Base-by-base conservation (phyloP, 2,888 invertebrate species). In the Cosmopolites sordidus region DNA sequence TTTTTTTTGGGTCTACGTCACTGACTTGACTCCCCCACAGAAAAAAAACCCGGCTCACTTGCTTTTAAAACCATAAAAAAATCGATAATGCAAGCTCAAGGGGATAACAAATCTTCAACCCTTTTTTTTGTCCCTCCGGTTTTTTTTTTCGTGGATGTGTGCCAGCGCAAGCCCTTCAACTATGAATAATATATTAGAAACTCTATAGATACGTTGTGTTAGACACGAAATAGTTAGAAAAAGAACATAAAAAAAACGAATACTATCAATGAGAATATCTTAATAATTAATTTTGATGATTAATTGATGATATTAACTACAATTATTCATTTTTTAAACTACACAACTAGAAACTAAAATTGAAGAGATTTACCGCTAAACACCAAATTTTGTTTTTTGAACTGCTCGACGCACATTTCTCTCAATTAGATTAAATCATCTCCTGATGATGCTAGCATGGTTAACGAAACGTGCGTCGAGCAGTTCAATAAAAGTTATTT, bases 21-120 rank as follows among this genome's bases (percentile, higher is more conserved):
- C 49, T 54, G 54, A 46, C 22, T 41, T 45, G 50, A 49, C 56
- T 56, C 56, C 56, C 52, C 56, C 56, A 67, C 63, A 22, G 58
- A 58, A 61, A 57, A 54, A 56, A 65, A 64, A 62, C 61, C 58
- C 54, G 48, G 46, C 51, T 57, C 60, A 62, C 62, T 61, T 60
- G 62, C 61, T 60, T 62, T 61, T 60, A 60, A 63, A 58, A 56
- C 54, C 56, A 44, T 51, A 59, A 59, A 58, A 58, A 59, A 61
- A 61, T 59, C 60, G 58, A 60, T 60, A 54, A 50, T 58, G 58
- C 58, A 58, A 51, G 48, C 58, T 56, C 50, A 56, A 50, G 56
- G 56, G 56, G 52, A 56, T 56, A 52, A 56, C 56, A 56, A 56
- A 52, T 56, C 56, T 56, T 56, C 56, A 56, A 56, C 56, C 56